Percentiles rank a stretch among this genome's conserved stretches.
phyloP scores from a whole-genome alignment of 2,888 invertebrate species.

The Dynastes grantii region DNA sequence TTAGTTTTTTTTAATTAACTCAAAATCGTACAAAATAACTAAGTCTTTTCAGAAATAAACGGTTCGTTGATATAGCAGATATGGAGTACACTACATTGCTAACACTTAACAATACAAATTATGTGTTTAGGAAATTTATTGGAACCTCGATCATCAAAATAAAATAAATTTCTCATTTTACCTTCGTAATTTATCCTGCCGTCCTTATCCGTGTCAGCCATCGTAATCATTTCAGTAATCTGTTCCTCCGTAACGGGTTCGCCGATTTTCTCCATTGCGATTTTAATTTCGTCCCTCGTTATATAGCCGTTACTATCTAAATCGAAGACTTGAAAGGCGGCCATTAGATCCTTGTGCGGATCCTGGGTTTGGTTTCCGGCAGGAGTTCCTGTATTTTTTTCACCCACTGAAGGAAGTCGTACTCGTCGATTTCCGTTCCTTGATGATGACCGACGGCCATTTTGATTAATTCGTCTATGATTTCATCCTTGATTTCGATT shows the following conservation, averaged over 20 bases:
- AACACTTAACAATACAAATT: no score
- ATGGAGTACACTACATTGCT: no score
- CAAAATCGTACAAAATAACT: no score
- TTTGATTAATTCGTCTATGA: constrained; percentile 82
- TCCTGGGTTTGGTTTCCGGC: constrained; percentile 76
- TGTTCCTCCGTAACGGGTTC: constrained; percentile 84
- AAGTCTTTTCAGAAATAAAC: no score
- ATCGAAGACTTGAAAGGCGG: constrained; percentile 93
- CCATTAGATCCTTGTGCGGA: constrained; percentile 84
- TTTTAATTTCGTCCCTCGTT: constrained; percentile 83
- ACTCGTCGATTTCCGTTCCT: constrained; percentile 83
- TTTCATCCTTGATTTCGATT: constrained; percentile 82
- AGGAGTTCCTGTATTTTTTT: constrained; percentile 81
- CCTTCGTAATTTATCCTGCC: constrained; percentile 89
- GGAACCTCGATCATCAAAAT: no score
- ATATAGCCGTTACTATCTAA: constrained; percentile 93
- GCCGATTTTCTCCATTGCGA: constrained; percentile 88
- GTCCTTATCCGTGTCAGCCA: constrained; percentile 86
- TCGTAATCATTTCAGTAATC: constrained; percentile 81
- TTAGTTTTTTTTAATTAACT: no score
- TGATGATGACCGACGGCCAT: constrained; percentile 76
- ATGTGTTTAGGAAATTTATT: no score
- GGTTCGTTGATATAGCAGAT: no score
- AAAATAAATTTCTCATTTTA: constrained; percentile 62
- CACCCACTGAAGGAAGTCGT: constrained; percentile 86